Base-by-base conservation (phyloP, 2,113 vertebrate genomes). In the Indicator indicator region DNA sequence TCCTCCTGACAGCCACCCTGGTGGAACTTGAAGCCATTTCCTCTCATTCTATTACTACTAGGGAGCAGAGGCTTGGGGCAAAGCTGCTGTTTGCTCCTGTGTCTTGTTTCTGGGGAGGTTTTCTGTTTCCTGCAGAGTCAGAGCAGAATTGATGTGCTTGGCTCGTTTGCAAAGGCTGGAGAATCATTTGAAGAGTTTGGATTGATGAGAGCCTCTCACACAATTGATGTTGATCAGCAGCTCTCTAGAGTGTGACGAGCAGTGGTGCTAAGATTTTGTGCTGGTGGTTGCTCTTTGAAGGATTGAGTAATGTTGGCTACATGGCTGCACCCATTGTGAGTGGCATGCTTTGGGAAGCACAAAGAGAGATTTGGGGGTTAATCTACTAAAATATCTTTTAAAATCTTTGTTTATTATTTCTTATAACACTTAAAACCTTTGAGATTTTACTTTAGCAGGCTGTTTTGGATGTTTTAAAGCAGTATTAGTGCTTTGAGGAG, bases 331-430 rank as follows among this genome's bases (percentile, higher is more conserved):
- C 84, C 93, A 17, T 86, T 88, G 72, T 79, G 72, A 71, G 16
- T 52, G 38, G 69, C 74, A 75, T 81, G 30, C 6, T 84, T 92
- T 79, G 44, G 85, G 90, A 88, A 79, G 56, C 2, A 0, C 65
- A 58, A 74, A 75, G 93, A 84, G 86, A 86, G 73, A 72, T 96
- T 97, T 97, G 81, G 16, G 9, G 71, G 91, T 95, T 94, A 86
- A 93, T 94, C 89, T 89, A 8, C 68, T 90, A 63, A 85, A 95
- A 9, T 67, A 6, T 56, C 71, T 83, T 42, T 52, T 71, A 5
- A 78, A 40, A 27, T 65, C 55, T 82, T 60, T 9, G 12, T 72
- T 80, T 81, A 65, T 81, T 92, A 74, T 63, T 89, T 50, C 55
- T 82, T 64, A 23, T 86, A 50, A 62, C 56, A 28, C 52, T 81